Evolutionary conservation across 2,888 invertebrate genomes (phyloP).

Genomic region (Megalurothrips usitatus): DNA sequence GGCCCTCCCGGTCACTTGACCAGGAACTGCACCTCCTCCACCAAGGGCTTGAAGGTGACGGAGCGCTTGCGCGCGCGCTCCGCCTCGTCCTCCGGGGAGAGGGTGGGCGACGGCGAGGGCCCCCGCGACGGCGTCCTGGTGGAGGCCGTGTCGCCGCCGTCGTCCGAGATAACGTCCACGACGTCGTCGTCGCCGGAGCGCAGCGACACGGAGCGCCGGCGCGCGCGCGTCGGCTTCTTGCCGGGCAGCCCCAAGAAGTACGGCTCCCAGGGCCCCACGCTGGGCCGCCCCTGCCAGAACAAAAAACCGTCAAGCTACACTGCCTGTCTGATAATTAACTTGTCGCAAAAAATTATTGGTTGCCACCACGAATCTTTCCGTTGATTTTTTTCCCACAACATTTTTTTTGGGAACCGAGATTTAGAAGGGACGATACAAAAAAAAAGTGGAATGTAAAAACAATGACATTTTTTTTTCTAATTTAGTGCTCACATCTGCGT

Average conservation of each 20-base stretch:
- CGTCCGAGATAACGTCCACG: neutral
- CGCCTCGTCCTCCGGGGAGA: neutral
- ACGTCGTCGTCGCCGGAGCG: neutral
- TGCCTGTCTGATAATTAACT: too few species aligned
- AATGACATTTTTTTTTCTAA: too few species aligned
- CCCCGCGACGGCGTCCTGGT: neutral
- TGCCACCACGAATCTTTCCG: too few species aligned
- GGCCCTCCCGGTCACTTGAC: neutral
- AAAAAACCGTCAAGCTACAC: too few species aligned
- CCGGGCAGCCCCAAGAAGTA: neutral
- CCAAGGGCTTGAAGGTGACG: constrained; percentile 15
- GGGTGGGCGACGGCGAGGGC: neutral
- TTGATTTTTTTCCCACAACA: too few species aligned
- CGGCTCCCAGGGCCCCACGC: neutral
- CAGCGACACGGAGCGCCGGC: constrained; percentile 11
- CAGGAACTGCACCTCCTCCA: constrained; percentile 16
- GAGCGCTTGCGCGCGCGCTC: constrained; percentile 2
- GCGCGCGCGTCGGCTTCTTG: neutral
- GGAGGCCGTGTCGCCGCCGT: neutral
- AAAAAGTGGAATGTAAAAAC: too few species aligned
- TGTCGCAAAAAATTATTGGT: too few species aligned
- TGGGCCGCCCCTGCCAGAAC: neutral
- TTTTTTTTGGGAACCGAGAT: too few species aligned
- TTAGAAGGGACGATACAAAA: too few species aligned
- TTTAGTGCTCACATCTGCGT: too few species aligned